Evolutionary conservation across 2,888 invertebrate species (phyloP).

Genomic region (Brachypterus glaber): DNA sequence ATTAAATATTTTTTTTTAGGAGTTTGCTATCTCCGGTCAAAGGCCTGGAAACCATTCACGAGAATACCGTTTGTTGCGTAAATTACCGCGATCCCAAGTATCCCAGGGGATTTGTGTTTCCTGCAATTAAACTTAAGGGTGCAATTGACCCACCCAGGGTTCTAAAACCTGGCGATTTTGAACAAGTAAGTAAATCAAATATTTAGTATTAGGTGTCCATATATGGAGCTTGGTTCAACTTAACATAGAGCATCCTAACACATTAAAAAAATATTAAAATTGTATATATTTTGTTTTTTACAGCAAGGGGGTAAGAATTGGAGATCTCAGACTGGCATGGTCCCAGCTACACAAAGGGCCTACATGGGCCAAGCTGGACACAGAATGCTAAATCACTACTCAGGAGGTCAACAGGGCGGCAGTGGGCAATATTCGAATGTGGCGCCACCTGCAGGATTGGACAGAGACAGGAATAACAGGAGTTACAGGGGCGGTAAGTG

Average conservation of each 20-base stretch:
- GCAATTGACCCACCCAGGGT: slow-evolving; percentile 65
- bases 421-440: slow-evolving; percentile 20
- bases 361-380: slow-evolving; percentile 61
- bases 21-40: slow-evolving; percentile 63
- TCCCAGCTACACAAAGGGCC: slow-evolving; percentile 43
- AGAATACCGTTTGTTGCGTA: slow-evolving; percentile 55
- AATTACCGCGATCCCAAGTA: slow-evolving; percentile 73
- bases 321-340: slow-evolving; percentile 65
- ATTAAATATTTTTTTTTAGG: slow-evolving; percentile 18
- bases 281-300: too few species aligned
- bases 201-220: too few species aligned
- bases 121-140: slow-evolving; percentile 57
- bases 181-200: slow-evolving; percentile 52
- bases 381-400: slow-evolving; percentile 59
- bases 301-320: too few species aligned
- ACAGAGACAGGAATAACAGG: slow-evolving; percentile 11
- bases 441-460: slow-evolving; percentile 16
- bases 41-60: slow-evolving; percentile 52
- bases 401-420: slow-evolving; percentile 20
- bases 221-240: too few species aligned
- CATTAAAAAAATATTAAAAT: too few species aligned
- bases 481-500: slow-evolving; percentile 9
- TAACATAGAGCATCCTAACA: too few species aligned
- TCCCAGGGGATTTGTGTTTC: slow-evolving; percentile 63
- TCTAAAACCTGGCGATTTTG: slow-evolving; percentile 67